Evolutionary conservation across 2,888 invertebrate species (phyloP), one percentile per base, ranked within the genome.

Genomic region (Bursaphelenchus okinawaensis): DNA sequence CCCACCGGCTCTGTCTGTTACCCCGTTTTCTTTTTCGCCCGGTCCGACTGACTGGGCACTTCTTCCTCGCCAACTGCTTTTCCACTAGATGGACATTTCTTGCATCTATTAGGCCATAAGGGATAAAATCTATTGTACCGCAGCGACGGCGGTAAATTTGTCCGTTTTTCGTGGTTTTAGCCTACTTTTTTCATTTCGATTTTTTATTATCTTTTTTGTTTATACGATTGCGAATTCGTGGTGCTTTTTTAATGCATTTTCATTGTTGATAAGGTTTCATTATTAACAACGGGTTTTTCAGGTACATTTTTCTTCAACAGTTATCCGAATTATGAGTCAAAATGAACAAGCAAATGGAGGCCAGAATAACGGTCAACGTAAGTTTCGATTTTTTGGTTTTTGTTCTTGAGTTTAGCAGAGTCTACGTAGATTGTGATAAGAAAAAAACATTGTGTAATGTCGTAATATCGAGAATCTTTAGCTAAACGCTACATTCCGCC

Each of bases 401-500:
- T n/a, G 12, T 9, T 7, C 8, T 7, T n/a, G 8, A 8, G 54
- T 19, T 52, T n/a, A 20, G 8, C 54, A n/a, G n/a, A n/a, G n/a
- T n/a, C n/a, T n/a, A n/a, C n/a, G n/a, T n/a, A n/a, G n/a, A n/a
- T n/a, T n/a, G n/a, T n/a, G n/a, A n/a, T n/a, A n/a, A n/a, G n/a
- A n/a, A n/a, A n/a, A n/a, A n/a, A n/a, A n/a, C n/a, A n/a, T n/a
- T n/a, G n/a, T n/a, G n/a, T n/a, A n/a, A n/a, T n/a, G n/a, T n/a
- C n/a, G n/a, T n/a, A n/a, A n/a, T n/a, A n/a, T n/a, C n/a, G n/a
- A n/a, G n/a, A n/a, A n/a, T n/a, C n/a, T 58, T 19, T 22, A 57
- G 66, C 19, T 3, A 67, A 65, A 23, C 74, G 75, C 57, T 79
- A 79, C 69, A 77, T 79, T 24, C 79, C 79, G 61, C 79, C 79